phyloP scores from a whole-genome alignment of 1,140 invertebrate genomes.

The Mercenaria mercenaria region DNA sequence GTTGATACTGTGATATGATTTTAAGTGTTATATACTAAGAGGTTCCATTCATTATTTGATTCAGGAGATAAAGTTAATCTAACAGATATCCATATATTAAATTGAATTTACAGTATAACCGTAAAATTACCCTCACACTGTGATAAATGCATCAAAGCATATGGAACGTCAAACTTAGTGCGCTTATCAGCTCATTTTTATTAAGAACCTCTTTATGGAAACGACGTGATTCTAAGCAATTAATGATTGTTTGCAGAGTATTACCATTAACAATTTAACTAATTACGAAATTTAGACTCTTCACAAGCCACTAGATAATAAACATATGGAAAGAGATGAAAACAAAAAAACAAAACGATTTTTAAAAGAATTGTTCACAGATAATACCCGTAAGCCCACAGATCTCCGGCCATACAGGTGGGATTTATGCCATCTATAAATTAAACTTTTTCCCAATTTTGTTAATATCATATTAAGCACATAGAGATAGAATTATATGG shows the following conservation, averaged over 20 bases:
- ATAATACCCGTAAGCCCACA: background rate
- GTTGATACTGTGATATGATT: too few species aligned
- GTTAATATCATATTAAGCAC: conserved; percentile 36
- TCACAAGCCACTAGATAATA: background rate
- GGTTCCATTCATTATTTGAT: too few species aligned
- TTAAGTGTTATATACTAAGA: too few species aligned
- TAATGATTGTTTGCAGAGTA: background rate
- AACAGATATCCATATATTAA: too few species aligned
- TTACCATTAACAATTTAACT: conserved; percentile 5
- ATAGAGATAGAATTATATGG: conserved; percentile 29
- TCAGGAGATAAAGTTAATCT: too few species aligned
- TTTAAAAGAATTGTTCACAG: background rate
- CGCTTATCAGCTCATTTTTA: background rate
- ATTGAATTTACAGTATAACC: too few species aligned
- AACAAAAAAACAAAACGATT: background rate
- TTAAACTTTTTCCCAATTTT: conserved; percentile 13
- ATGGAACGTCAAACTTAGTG: background rate
- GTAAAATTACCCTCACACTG: too few species aligned
- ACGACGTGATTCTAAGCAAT: background rate
- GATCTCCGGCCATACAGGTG: background rate
- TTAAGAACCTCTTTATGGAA: background rate
- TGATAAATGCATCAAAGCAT: background rate
- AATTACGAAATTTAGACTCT: background rate
- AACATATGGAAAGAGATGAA: background rate
- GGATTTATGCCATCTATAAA: conserved; percentile 13